These are phyloP conservation scores for Calliscelio sp. DNA, from an alignment of 2,888 invertebrate genomes.

Conservation along the genomic window DNA sequence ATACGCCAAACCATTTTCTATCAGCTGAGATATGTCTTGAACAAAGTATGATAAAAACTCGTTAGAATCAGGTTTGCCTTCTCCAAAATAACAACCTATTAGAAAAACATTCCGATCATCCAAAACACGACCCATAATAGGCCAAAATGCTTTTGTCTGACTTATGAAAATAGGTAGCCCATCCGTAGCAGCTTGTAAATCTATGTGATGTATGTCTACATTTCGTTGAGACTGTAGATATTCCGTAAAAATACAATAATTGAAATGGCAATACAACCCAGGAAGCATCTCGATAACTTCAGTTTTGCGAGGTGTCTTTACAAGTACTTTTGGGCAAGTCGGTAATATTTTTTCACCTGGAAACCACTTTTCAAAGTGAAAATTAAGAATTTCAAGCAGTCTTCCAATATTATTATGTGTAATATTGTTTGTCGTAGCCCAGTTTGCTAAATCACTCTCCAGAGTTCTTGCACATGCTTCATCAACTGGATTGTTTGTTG, in stretches of 20 bases:
- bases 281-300: neutral
- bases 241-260: neutral
- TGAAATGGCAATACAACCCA: conserved; percentile 9
- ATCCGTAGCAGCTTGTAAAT: conserved; percentile 23
- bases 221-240: neutral
- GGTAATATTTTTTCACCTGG: neutral
- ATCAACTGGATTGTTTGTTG: too few species aligned
- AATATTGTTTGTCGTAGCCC: neutral
- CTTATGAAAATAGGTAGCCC: conserved; percentile 42
- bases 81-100: conserved; percentile 69
- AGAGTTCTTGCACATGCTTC: neutral
- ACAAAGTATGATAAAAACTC: conserved; percentile 73
- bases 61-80: conserved; percentile 71
- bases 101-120: conserved; percentile 44
- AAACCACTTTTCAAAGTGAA: neutral
- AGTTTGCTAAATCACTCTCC: conserved; percentile 3
- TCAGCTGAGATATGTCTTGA: conserved; percentile 46
- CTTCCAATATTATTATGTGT: neutral
- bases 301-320: conserved; percentile 10
- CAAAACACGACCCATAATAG: conserved; percentile 55
- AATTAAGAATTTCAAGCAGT: conserved; percentile 14
- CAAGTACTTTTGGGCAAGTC: neutral
- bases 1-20: conserved; percentile 17
- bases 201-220: neutral
- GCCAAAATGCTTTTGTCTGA: conserved; percentile 63